phyloP scores from a whole-genome alignment of 2,888 invertebrate species.

The Cordilura impudica region DNA sequence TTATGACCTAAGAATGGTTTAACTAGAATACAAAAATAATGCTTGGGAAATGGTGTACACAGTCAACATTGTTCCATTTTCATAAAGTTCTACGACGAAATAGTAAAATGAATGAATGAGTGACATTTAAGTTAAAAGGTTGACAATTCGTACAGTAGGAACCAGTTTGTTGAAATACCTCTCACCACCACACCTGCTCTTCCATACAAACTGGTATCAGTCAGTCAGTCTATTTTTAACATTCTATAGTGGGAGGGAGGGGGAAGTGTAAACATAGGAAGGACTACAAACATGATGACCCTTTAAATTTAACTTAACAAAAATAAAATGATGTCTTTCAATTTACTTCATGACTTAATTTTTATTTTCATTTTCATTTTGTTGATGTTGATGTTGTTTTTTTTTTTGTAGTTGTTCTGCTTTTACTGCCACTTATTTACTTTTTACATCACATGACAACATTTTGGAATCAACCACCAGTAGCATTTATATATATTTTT shows the following conservation, averaged over 20 bases:
- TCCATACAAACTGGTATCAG: no score
- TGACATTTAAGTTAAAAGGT: not conserved
- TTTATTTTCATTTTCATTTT: slow-evolving; percentile 14
- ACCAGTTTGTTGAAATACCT: not conserved
- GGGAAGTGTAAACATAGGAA: not conserved
- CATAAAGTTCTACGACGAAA: not conserved
- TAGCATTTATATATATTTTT: slow-evolving; percentile 12
- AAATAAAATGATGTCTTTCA: slow-evolving; percentile 52
- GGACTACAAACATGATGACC: slow-evolving; percentile 6
- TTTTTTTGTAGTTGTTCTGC: not conserved
- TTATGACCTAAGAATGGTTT: no score
- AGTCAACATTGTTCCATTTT: not conserved
- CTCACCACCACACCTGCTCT: not conserved
- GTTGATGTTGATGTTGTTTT: not conserved
- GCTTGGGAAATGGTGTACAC: not conserved
- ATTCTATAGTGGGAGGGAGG: not conserved
- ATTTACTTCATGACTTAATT: slow-evolving; percentile 51
- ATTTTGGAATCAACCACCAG: slow-evolving; percentile 7
- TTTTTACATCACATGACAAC: slow-evolving; percentile 12
- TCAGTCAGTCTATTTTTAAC: not conserved
- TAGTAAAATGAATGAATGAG: not conserved
- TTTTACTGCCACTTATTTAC: slow-evolving; percentile 23
- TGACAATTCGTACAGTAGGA: not conserved
- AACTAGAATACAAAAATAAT: no score
- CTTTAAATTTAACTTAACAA: slow-evolving; percentile 14